phyloP scores from a whole-genome alignment of 2,797 vertebrate species.

The Pipistrellus kuhlii region DNA sequence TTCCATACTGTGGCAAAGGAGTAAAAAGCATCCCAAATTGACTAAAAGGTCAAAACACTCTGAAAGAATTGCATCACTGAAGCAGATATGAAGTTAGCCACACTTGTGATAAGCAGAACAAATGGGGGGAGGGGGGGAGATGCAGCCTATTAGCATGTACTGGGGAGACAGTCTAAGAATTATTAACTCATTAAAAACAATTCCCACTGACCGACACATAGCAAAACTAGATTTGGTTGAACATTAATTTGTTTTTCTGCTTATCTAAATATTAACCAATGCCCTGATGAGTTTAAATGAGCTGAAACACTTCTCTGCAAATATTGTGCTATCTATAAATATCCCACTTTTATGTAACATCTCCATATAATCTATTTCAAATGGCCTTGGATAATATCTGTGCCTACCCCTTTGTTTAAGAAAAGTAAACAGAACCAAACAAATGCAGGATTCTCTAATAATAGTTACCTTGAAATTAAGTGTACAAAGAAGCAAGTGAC shows the following conservation, averaged over 20 bases:
- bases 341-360: not conserved
- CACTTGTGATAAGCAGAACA: conserved; percentile 62
- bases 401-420: not conserved
- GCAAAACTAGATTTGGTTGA: conserved; percentile 38
- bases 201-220: conserved; percentile 7
- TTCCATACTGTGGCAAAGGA: conserved; percentile 56
- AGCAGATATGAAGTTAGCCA: conserved; percentile 63
- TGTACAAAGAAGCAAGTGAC: not conserved
- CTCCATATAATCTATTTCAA: not conserved
- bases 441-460: not conserved
- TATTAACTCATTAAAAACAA: conserved; percentile 70
- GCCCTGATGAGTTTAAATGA: conserved; percentile 53
- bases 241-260: conserved; percentile 47
- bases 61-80: conserved; percentile 59
- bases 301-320: conserved; percentile 32
- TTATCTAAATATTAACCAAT: conserved; percentile 57
- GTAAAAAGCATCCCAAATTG: conserved; percentile 72
- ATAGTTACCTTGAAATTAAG: not conserved
- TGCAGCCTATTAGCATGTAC: not conserved
- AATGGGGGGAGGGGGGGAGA: not conserved
- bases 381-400: not conserved
- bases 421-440: not conserved
- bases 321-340: conserved; percentile 30
- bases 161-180: conserved; percentile 50
- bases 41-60: conserved; percentile 75